Conservation (phyloP, 2,113 vertebrate species). For the Pseudois nayaur region DNA sequence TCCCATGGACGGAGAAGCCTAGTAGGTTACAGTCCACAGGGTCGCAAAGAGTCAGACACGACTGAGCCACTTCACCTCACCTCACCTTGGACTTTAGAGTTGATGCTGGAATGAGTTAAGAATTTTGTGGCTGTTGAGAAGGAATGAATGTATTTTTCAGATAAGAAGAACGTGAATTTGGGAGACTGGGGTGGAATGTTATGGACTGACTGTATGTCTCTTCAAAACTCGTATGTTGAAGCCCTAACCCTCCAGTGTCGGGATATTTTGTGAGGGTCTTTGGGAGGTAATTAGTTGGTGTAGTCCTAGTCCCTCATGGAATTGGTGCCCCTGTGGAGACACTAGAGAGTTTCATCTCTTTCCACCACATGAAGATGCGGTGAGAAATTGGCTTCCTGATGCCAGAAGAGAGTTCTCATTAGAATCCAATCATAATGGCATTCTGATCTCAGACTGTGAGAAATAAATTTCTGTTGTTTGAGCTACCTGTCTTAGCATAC, state of each 20-base stretch:
- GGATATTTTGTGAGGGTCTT: background rate
- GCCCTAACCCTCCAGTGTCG: background rate
- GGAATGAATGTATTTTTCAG: background rate
- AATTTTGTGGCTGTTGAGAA: background rate
- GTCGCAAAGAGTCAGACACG: too few species aligned
- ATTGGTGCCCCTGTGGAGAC: background rate
- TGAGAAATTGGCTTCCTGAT: background rate
- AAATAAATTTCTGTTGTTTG: background rate
- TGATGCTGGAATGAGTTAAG: conserved; percentile 5
- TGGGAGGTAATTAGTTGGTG: background rate
- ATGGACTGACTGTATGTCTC: background rate
- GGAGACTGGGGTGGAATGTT: background rate
- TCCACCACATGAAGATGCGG: background rate
- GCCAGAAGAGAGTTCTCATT: background rate
- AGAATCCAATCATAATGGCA: background rate
- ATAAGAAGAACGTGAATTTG: background rate
- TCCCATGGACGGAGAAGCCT: too few species aligned
- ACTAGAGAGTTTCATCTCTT: background rate
- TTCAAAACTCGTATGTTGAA: background rate
- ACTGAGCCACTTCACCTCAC: too few species aligned
- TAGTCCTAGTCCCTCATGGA: background rate
- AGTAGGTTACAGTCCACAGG: too few species aligned
- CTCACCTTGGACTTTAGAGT: background rate
- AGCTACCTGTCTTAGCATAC: background rate
- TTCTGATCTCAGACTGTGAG: background rate